Evolutionary conservation across 2,888 invertebrate genomes (phyloP).

Genomic region (Cataglyphis cursor): DNA sequence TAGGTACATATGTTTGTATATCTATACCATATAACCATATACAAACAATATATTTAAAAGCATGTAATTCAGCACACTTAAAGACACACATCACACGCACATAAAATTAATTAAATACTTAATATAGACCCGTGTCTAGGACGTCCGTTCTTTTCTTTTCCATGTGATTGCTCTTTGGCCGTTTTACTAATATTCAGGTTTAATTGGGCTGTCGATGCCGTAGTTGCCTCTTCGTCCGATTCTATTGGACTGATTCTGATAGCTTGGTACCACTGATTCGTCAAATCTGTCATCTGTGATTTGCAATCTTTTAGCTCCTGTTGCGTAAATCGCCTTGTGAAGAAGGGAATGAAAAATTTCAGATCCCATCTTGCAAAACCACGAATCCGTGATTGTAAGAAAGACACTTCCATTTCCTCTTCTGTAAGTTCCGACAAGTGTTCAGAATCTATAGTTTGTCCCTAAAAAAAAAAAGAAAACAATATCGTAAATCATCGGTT

Average conservation of each 20-base stretch:
- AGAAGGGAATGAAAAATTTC: slow-evolving; percentile 98
- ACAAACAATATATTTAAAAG: slow-evolving; percentile 50
- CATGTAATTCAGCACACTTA: slow-evolving; percentile 60
- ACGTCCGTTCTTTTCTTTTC: slow-evolving; percentile 78
- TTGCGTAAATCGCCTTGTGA: slow-evolving; percentile 97
- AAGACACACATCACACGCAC: slow-evolving; percentile 51
- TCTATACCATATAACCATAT: slow-evolving; percentile 49
- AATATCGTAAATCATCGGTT: background rate
- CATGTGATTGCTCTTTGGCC: slow-evolving; percentile 70
- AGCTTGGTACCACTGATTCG: slow-evolving; percentile 99
- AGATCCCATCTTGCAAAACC: slow-evolving; percentile 97
- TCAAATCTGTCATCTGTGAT: slow-evolving; percentile 98
- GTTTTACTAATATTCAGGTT: slow-evolving; percentile 77
- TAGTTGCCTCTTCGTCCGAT: slow-evolving; percentile 92
- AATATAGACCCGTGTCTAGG: slow-evolving; percentile 84
- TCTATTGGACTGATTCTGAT: slow-evolving; percentile 96
- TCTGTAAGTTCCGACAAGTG: slow-evolving; percentile 97
- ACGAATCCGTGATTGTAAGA: slow-evolving; percentile 92
- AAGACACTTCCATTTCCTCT: slow-evolving; percentile 96
- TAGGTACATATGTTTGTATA: slow-evolving; percentile 39
- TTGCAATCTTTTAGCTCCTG: slow-evolving; percentile 98
- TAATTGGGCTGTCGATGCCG: slow-evolving; percentile 83
- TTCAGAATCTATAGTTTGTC: slow-evolving; percentile 97
- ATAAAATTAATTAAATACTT: slow-evolving; percentile 80
- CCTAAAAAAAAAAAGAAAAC: slow-evolving; percentile 85